phyloP scores from a whole-genome alignment of 2,797 vertebrate genomes.

The Coccyzus lansbergi region DNA sequence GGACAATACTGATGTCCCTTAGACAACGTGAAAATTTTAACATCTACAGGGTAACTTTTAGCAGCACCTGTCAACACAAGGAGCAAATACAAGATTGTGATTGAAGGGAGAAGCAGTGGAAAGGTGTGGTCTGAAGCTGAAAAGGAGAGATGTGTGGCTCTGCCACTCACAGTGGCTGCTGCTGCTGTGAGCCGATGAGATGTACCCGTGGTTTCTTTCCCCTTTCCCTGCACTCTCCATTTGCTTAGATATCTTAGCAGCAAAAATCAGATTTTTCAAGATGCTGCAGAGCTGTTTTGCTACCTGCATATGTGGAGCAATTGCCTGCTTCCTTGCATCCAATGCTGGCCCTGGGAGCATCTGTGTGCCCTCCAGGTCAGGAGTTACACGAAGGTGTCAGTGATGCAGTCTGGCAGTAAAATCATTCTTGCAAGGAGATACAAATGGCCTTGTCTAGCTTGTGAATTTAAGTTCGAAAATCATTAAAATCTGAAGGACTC shows the following conservation, averaged over 20 bases:
- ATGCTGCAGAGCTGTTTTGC: rapidly evolving
- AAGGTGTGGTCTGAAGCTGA: background rate
- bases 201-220: background rate
- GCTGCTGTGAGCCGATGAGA: rapidly evolving
- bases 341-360: background rate
- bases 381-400: rapidly evolving
- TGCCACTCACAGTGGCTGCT: rapidly evolving
- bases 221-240: background rate
- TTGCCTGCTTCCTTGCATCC: background rate
- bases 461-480: background rate
- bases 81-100: background rate
- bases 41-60: background rate
- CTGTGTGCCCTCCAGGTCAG: rapidly evolving
- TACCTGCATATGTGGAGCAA: rapidly evolving
- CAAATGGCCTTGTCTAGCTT: background rate
- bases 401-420: background rate
- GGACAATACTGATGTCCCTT: background rate
- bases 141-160: background rate
- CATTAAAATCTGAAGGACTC: rapidly evolving
- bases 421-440: background rate
- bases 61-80: background rate
- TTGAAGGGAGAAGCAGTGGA: rapidly evolving
- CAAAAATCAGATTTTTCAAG: background rate
- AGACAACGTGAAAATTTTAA: background rate
- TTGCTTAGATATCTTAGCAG: background rate